Evolutionary conservation across 2,888 invertebrate species (phyloP).

Genomic region (Lithosia quadra): DNA sequence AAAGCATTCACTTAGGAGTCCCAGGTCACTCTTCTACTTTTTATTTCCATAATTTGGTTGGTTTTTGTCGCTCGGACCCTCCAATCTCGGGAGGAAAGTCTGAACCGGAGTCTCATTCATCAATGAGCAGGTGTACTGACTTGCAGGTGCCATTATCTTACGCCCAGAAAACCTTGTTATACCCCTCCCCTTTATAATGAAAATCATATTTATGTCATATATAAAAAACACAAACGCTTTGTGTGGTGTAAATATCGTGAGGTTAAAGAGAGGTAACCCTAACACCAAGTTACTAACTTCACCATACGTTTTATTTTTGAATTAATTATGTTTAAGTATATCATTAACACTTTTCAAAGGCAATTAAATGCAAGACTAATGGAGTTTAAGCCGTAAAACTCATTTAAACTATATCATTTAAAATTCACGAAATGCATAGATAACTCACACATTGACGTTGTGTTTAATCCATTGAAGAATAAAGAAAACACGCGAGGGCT

Average conservation of each 20-base stretch:
- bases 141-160: too few relatives aligned
- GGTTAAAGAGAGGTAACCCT: not conserved
- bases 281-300: constrained; percentile 8
- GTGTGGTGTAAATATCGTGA: not conserved
- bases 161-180: too few relatives aligned
- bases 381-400: constrained; percentile 48
- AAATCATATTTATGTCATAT: not conserved
- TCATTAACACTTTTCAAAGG: constrained; percentile 45
- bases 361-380: constrained; percentile 43
- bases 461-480: constrained; percentile 12
- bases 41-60: too few relatives aligned
- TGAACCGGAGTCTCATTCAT: too few relatives aligned
- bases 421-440: constrained; percentile 42
- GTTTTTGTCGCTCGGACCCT: too few relatives aligned
- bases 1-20: too few relatives aligned
- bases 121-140: too few relatives aligned
- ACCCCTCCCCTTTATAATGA: not conserved
- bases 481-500: constrained; percentile 31
- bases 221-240: not conserved
- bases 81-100: too few relatives aligned
- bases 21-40: too few relatives aligned
- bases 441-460: constrained; percentile 44
- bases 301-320: constrained; percentile 19
- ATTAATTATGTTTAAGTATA: constrained; percentile 24
- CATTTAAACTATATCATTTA: constrained; percentile 41